Base-by-base conservation (phyloP, 2,113 vertebrate species). In the Thalassarche chlororhynchos region DNA sequence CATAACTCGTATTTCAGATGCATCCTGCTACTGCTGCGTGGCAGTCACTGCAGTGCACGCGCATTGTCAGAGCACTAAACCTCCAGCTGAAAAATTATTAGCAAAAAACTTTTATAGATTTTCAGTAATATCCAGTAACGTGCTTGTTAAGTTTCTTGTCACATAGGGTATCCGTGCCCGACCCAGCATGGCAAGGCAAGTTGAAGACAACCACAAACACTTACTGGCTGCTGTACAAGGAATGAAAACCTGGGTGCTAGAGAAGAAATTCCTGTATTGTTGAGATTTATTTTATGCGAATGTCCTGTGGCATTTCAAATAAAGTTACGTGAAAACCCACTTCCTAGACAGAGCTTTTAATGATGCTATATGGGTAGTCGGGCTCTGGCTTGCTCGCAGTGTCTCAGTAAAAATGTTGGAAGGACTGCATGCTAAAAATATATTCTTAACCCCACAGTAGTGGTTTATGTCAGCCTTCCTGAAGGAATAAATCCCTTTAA, bases 401-500 rank as follows among this genome's bases (percentile, higher is more conserved):
- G 47, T 14, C 64, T 78, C 51, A 8, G 6, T 60, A 4, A 60
- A 55, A 69, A 12, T 3, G 49, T 31, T 79, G 47, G 34, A 81
- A 71, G 72, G 55, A 19, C 32, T 1, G 26, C 61, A 55, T 1
- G 6, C 91, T 93, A 85, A 94, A 95, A 96, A 91, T 91, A 89
- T 2, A 1, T 26, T 47, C 71, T 60, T 92, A 76, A 89, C 87
- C 84, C 69, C 40, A 12, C 61, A 74, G 87, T 82, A 40, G 78
- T n/a, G 89, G 86, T 79, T 96, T 76, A 10, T 89, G 47, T 93
- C 58, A 36, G 87, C 89, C 75, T 91, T 96, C 87, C 89, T 90
- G 87, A 49, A 85, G 84, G 71, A 91, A 79, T 0, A 1, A 76
- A 12, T 94, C 95, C 55, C 95, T 97, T 72, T 93, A 96, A 96